These are phyloP conservation scores for Leptinotarsa rubiginosa DNA, from an alignment of 2,888 invertebrate genomes.

Conservation along the genomic window DNA sequence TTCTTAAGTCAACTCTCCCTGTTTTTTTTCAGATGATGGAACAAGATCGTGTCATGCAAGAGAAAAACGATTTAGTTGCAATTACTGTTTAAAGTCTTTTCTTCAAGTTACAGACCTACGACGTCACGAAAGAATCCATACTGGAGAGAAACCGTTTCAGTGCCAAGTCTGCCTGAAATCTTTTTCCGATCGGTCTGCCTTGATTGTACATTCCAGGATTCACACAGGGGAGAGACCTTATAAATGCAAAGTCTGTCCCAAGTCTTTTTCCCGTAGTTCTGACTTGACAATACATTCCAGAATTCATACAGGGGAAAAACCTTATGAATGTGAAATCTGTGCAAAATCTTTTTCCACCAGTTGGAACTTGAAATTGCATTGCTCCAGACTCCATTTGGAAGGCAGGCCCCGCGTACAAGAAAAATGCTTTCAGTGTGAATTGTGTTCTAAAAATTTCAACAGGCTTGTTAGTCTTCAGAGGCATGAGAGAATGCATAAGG, in stretches of 20 bases:
- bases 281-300: neutral
- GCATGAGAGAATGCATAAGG: neutral
- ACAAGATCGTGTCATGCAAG: neutral
- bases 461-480: neutral
- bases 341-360: neutral
- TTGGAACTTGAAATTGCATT: neutral
- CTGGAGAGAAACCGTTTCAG: neutral
- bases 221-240: neutral
- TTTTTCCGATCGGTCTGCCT: neutral
- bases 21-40: too few relatives aligned
- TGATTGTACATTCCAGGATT: neutral
- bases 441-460: neutral
- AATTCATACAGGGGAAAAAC: neutral
- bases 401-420: neutral
- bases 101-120: neutral
- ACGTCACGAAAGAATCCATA: neutral
- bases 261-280: neutral
- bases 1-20: too few relatives aligned
- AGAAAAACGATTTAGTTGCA: neutral
- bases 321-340: neutral
- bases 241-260: neutral
- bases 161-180: neutral
- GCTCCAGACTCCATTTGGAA: too few relatives aligned
- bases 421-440: neutral
- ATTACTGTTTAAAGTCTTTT: neutral